phyloP scores from a whole-genome alignment of 2,888 invertebrate genomes.

The Vanessa cardui region DNA sequence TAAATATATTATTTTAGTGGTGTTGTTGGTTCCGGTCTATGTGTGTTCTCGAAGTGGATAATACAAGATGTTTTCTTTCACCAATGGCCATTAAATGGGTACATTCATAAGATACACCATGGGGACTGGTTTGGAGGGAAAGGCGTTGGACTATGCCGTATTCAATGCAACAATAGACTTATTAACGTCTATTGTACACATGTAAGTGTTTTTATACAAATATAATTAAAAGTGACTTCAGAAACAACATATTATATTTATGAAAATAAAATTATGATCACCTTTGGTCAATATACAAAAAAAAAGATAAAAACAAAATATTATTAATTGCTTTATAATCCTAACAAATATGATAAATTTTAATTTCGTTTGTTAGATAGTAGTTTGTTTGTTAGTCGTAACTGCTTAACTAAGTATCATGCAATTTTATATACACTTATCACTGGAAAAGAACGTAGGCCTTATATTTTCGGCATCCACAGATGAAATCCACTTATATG shows the following conservation, averaged over 20 bases:
- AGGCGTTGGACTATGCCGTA: constrained; percentile 92
- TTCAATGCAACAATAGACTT: constrained; percentile 85
- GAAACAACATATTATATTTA: background rate
- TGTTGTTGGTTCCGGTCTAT: constrained; percentile 95
- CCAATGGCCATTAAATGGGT: constrained; percentile 98
- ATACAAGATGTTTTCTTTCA: constrained; percentile 95
- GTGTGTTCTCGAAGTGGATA: constrained; percentile 91
- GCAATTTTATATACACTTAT: too few relatives aligned
- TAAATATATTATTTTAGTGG: constrained; percentile 84
- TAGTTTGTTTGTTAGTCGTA: too few relatives aligned
- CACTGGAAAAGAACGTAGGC: too few relatives aligned
- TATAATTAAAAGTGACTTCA: background rate
- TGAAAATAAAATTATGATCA: too few relatives aligned
- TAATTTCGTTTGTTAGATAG: too few relatives aligned
- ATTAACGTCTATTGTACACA: constrained; percentile 96
- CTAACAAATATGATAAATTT: too few relatives aligned
- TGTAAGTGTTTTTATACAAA: constrained; percentile 82
- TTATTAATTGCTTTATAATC: too few relatives aligned
- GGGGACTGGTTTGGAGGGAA: constrained; percentile 99
- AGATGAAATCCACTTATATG: too few relatives aligned
- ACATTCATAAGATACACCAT: constrained; percentile 96
- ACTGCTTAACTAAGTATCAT: too few relatives aligned
- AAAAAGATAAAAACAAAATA: too few relatives aligned
- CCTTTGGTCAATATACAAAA: too few relatives aligned
- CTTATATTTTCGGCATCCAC: too few relatives aligned